These are phyloP conservation scores for Canis aureus DNA, from an alignment of 2,113 vertebrate genomes.

Conservation along the genomic window DNA sequence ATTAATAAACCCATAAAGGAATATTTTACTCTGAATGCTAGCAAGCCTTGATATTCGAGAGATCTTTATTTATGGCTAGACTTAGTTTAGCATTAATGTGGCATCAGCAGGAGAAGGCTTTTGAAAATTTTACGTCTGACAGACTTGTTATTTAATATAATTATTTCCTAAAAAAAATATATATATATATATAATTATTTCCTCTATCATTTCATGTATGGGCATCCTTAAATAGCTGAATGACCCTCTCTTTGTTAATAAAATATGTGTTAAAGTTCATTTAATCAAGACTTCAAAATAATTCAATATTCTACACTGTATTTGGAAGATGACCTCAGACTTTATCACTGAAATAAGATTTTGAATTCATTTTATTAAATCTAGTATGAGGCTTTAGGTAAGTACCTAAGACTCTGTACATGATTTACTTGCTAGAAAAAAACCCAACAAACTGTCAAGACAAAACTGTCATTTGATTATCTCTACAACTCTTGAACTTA, in stretches of 20 bases:
- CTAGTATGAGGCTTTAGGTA: background rate
- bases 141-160: slow-evolving; percentile 6
- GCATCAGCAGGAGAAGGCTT: background rate
- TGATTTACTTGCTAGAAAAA: background rate
- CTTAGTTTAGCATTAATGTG: background rate
- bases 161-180: no score
- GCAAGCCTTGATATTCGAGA: background rate
- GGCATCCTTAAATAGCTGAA: slow-evolving; percentile 11
- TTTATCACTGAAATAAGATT: slow-evolving; percentile 23
- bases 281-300: slow-evolving; percentile 22
- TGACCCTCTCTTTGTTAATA: slow-evolving; percentile 1
- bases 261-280: background rate
- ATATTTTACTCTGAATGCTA: background rate
- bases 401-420: background rate
- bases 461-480: background rate
- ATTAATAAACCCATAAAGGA: background rate
- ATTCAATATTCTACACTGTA: background rate
- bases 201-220: slow-evolving; percentile 36
- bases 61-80: background rate
- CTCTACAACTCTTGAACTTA: background rate
- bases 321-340: background rate
- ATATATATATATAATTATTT: slow-evolving; percentile 21
- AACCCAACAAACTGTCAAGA: background rate
- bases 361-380: slow-evolving; percentile 29
- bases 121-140: background rate